These are phyloP conservation scores for Poecilia gillii DNA, from an alignment of 2,797 vertebrate species.

Conservation along the genomic window DNA sequence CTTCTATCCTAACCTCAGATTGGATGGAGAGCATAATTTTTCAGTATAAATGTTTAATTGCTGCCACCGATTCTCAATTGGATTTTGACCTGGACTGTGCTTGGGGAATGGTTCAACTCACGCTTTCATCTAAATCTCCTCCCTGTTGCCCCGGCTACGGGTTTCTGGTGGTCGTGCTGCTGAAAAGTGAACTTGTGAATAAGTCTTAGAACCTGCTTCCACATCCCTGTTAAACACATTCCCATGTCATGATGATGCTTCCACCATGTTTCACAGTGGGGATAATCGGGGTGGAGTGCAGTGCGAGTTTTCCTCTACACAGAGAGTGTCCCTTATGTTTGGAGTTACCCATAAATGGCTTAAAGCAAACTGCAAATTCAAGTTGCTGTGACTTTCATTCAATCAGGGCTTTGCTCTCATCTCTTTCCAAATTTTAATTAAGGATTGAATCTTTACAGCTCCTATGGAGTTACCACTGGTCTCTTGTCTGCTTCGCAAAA, in stretches of 20 bases:
- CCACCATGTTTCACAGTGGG: background rate
- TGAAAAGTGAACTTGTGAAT: background rate
- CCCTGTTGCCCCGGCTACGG: too few species aligned
- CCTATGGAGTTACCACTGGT: background rate
- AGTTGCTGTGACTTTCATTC: background rate
- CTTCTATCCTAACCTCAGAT: background rate
- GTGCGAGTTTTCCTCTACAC: background rate
- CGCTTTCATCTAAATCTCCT: background rate
- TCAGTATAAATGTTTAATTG: background rate
- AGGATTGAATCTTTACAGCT: background rate
- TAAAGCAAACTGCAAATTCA: background rate
- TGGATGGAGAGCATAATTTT: background rate
- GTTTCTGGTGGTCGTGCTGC: background rate
- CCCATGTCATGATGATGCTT: background rate
- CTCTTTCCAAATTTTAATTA: background rate
- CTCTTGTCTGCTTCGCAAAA: background rate
- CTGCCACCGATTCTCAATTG: background rate
- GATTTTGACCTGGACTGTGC: background rate
- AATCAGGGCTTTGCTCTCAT: background rate
- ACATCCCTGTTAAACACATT: background rate
- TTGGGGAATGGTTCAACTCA: background rate
- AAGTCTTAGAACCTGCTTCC: background rate
- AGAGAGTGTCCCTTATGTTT: background rate
- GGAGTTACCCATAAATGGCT: background rate
- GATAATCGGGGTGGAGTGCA: background rate